Evolutionary conservation across 2,888 invertebrate genomes (phyloP).

Genomic region (Pterobdella sp.): DNA sequence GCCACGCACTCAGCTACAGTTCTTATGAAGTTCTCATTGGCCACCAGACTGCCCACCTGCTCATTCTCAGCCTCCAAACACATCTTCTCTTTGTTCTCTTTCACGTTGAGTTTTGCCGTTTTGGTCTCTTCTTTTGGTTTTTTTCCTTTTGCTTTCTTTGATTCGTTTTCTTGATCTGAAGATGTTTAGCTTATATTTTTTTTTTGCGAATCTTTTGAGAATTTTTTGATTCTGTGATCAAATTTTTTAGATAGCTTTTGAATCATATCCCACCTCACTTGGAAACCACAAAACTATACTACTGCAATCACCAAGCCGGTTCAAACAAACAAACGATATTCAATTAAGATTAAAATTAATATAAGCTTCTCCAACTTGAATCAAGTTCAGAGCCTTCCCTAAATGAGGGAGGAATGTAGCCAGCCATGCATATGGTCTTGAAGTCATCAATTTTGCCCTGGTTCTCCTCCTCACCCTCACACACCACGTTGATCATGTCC

Average conservation of each 20-base stretch:
- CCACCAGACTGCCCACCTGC: background rate
- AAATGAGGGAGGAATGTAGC: background rate
- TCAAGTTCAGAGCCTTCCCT: background rate
- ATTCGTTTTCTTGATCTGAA: background rate
- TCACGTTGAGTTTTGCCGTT: background rate
- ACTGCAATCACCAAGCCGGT: no score
- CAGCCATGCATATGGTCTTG: background rate
- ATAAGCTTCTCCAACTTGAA: background rate
- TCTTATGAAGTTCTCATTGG: conserved; percentile 10
- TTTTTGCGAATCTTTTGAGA: no score
- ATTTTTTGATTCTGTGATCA: no score
- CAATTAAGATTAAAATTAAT: no score
- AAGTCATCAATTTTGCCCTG: background rate
- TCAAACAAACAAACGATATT: no score
- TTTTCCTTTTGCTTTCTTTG: conserved; percentile 6
- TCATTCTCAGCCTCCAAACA: background rate
- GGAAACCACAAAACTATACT: no score
- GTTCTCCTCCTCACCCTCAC: background rate
- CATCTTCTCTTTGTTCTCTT: background rate
- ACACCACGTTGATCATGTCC: conserved; percentile 26
- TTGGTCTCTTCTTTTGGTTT: background rate
- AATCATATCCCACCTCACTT: no score
- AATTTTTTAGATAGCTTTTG: no score
- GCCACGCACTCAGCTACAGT: background rate
- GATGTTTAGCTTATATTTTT: no score